These are phyloP conservation scores for Chelidonichthys spinosus DNA, from an alignment of 2,797 vertebrate species.

Conservation along the genomic window DNA sequence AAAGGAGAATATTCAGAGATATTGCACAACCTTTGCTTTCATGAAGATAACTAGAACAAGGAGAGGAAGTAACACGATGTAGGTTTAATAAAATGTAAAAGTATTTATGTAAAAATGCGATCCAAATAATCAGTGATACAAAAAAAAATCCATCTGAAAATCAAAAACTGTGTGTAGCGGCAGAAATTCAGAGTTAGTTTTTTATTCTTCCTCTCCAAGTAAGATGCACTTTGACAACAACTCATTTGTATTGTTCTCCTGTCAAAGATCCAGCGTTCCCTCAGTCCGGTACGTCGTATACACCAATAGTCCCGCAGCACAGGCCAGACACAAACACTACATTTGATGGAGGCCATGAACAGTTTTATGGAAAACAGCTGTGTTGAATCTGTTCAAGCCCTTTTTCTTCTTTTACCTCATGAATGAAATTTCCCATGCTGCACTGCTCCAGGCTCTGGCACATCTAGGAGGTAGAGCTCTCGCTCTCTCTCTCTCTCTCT, in stretches of 20 bases:
- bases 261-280: constrained; percentile 25
- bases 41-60: too few relatives aligned
- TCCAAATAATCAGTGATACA: background rate
- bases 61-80: too few relatives aligned
- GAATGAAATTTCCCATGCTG: constrained; percentile 83
- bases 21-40: too few relatives aligned
- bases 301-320: constrained; percentile 46
- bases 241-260: constrained; percentile 28
- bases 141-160: background rate
- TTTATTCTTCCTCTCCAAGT: background rate
- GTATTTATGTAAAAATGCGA: background rate
- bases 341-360: constrained; percentile 70
- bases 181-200: background rate
- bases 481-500: constrained; percentile 59
- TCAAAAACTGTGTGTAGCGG: background rate
- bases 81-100: background rate
- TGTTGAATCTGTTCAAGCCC: constrained; percentile 75
- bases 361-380: constrained; percentile 80
- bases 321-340: constrained; percentile 45
- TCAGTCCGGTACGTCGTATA: constrained; percentile 22
- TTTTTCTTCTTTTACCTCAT: constrained; percentile 61
- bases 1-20: too few relatives aligned
- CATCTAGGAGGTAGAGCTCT: constrained; percentile 67
- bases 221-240: background rate
- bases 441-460: constrained; percentile 77